phyloP scores from a whole-genome alignment of 2,113 vertebrate genomes.

The Periophthalmodon schlosseri region DNA sequence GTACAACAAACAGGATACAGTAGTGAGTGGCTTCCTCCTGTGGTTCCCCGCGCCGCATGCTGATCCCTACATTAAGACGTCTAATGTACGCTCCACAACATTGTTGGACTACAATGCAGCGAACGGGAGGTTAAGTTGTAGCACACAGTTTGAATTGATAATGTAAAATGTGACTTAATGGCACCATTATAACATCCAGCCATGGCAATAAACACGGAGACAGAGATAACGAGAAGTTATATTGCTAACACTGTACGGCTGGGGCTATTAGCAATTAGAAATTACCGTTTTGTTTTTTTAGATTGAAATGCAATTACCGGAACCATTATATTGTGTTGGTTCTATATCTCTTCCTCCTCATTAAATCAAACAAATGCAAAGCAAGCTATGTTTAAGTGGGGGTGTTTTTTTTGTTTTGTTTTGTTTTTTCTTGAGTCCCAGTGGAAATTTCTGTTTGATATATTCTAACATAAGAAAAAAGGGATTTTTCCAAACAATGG shows the following conservation, averaged over 20 bases:
- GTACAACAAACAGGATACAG: slow-evolving; percentile 60
- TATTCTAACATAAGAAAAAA: no score
- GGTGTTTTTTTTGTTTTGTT: no score
- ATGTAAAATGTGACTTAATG: slow-evolving; percentile 6
- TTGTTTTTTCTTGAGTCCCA: no score
- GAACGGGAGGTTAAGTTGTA: not conserved
- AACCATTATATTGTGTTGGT: not conserved
- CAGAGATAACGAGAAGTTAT: not conserved
- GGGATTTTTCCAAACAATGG: no score
- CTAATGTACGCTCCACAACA: slow-evolving; percentile 3
- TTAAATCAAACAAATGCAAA: not conserved
- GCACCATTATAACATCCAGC: slow-evolving; percentile 10
- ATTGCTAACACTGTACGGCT: not conserved
- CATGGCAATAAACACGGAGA: slow-evolving; percentile 3
- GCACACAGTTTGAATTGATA: slow-evolving; percentile 14
- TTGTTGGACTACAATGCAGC: slow-evolving; percentile 3
- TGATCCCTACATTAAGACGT: slow-evolving; percentile 40
- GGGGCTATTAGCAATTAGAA: not conserved
- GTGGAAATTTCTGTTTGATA: no score
- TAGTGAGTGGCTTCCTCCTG: slow-evolving; percentile 53
- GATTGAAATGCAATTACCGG: not conserved
- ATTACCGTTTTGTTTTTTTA: not conserved
- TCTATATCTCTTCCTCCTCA: not conserved
- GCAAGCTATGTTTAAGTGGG: no score
- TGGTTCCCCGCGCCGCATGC: slow-evolving; percentile 53